Base-by-base conservation (phyloP, 2,113 vertebrate genomes). In the Nycticebus coucang region DNA sequence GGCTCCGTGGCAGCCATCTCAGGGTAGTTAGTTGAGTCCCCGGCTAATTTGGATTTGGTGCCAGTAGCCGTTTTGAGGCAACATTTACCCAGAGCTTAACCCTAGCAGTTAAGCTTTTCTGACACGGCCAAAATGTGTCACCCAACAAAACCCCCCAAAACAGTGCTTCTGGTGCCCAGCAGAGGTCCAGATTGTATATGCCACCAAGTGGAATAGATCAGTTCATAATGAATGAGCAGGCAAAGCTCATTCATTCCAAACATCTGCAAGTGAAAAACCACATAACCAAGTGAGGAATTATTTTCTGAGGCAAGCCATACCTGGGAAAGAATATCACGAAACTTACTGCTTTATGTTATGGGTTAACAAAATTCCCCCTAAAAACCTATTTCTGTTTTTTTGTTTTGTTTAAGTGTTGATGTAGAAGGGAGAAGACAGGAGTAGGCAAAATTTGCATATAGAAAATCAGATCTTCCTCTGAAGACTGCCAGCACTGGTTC, bases 1-100 rank as follows among this genome's bases (percentile, higher is more conserved):
- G 50, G 15, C 33, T 94, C 87, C 50, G n/a, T 37, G 87, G 33
- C 37, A 96, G 90, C 50, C 12, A 5, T 82, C 77, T 53, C 66
- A 94, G 71, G 41, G 69, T 26, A 84, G 95, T 19, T 26, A 82
- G 95, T 22, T 81, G 19, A 94, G 87, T 96, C 93, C 57, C 95
- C 68, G 41, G 22, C 37, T 96, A 78, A 41, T n/a, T 68, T 35
- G 92, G 93, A 57, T 69, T 97, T 92, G 68, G 45, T 18, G 60
- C 3, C 55, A 59, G 55, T 3, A 9, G 89, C 59, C 12, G 21
- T 93, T 94, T 59, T 14, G 8, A 93, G 15, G 69, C 68, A 85
- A 93, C 84, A 6, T 7, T 62, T 24, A 9, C 33, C 62, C 64
- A 45, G 45, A 60, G n/a, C 28, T 86, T 93, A 93, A 96, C 50